A percentile compares a stretch with the other conserved stretches of the same genome.
These are phyloP conservation scores for Sceliomorpha sp. DNA, from an alignment of 2,888 invertebrate species.

Conservation along the genomic window DNA sequence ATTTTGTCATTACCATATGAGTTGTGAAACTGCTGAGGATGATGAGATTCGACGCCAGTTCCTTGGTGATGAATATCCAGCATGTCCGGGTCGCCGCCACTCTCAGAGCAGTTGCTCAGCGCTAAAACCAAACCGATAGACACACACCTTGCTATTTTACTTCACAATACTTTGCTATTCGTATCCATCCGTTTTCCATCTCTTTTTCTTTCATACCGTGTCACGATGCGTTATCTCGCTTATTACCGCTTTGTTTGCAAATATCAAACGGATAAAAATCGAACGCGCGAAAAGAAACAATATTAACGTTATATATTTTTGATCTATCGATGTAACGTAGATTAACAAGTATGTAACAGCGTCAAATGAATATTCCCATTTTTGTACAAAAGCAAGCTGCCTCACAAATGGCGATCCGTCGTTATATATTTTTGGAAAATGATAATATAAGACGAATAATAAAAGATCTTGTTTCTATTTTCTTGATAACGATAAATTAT, in stretches of 20 bases:
- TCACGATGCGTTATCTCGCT: constrained; percentile 46
- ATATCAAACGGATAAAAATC: too few species aligned
- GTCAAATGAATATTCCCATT: too few species aligned
- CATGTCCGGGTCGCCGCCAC: constrained; percentile 79
- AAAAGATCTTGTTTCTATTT: too few species aligned
- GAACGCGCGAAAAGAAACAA: too few species aligned
- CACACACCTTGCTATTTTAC: constrained; percentile 80
- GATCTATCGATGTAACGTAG: too few species aligned
- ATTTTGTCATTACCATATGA: constrained; percentile 80
- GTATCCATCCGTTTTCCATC: constrained; percentile 61
- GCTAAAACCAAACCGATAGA: constrained; percentile 81
- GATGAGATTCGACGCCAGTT: constrained; percentile 78
- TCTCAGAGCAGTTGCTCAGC: constrained; percentile 80
- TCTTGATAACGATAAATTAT: too few species aligned
- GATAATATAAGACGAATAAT: too few species aligned
- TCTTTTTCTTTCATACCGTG: constrained; percentile 67
- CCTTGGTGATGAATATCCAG: constrained; percentile 79
- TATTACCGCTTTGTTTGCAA: constrained; percentile 43
- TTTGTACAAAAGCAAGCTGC: too few species aligned
- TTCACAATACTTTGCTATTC: constrained; percentile 64
- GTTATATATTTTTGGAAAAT: too few species aligned
- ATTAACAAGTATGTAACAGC: too few species aligned
- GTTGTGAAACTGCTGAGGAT: constrained; percentile 80
- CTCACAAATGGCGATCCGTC: too few species aligned
- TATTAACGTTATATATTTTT: too few species aligned